These are phyloP conservation scores for Palythoa heliodiscus DNA, from an alignment of 92 coral and sea anemone species.

Conservation along the genomic window DNA sequence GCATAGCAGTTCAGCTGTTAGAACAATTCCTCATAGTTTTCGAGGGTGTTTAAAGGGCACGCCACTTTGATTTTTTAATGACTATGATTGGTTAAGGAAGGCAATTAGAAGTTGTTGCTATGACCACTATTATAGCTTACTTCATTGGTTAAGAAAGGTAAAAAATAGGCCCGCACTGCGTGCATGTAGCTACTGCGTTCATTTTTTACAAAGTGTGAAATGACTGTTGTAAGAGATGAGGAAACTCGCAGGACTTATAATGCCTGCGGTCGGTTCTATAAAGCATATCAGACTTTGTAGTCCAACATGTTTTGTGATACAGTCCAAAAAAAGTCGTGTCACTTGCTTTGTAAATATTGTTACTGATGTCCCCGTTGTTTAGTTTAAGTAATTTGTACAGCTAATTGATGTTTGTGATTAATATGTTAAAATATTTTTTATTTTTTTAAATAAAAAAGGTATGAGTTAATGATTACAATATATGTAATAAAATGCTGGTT, in stretches of 20 bases:
- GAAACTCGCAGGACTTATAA: constrained; percentile 15
- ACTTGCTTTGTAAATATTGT: constrained; percentile 31
- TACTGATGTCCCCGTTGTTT: constrained; percentile 32
- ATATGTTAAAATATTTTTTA: constrained; percentile 19
- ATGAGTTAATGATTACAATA: neutral
- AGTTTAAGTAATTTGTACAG: no score
- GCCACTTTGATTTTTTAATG: no score
- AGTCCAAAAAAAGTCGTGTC: constrained; percentile 10
- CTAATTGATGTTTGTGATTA: no score
- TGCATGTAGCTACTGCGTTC: no score
- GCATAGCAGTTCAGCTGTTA: no score
- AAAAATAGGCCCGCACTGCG: constrained; percentile 19
- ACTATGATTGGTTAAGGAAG: no score
- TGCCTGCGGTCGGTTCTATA: constrained; percentile 18
- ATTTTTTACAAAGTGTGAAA: constrained; percentile 23
- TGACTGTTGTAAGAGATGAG: constrained; percentile 23
- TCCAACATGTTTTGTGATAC: constrained; percentile 12
- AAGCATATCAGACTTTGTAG: constrained; percentile 26
- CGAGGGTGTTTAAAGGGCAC: no score
- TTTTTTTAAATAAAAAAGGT: constrained; percentile 19
- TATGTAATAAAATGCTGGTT: constrained; percentile 28
- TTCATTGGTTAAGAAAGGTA: no score
- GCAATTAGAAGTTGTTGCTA: no score
- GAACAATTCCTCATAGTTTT: no score
- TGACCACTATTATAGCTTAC: no score